Evolutionary conservation across 1,140 invertebrate genomes (phyloP).

Genomic region (Arctopsyche grandis): DNA sequence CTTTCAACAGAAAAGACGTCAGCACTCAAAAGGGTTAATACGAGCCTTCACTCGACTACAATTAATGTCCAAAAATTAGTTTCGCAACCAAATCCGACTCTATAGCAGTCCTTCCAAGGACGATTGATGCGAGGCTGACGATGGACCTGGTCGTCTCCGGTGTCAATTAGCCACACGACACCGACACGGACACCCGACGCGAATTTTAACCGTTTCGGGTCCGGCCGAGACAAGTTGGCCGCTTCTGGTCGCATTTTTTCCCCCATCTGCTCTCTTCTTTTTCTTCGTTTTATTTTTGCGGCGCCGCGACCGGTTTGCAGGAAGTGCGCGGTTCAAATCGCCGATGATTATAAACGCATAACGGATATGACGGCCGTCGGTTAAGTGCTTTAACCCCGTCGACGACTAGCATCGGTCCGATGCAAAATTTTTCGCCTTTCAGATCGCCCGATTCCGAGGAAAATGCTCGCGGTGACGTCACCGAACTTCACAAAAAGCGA

Average conservation of each 20-base stretch:
- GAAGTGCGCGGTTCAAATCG: slow-evolving; percentile 24
- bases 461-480: too few species aligned
- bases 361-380: slow-evolving; percentile 21
- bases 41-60: too few species aligned
- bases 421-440: too few species aligned
- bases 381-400: slow-evolving; percentile 23
- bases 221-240: background rate
- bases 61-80: too few species aligned
- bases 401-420: background rate
- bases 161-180: background rate
- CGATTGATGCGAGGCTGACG: slow-evolving; percentile 7
- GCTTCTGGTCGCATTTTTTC: background rate
- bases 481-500: too few species aligned
- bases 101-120: background rate
- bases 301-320: slow-evolving; percentile 19
- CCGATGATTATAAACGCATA: slow-evolving; percentile 30
- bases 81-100: too few species aligned
- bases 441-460: too few species aligned
- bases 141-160: background rate
- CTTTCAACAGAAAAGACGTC: too few species aligned
- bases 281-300: background rate
- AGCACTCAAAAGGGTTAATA: too few species aligned
- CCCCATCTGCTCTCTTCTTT: too few species aligned
- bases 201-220: too few species aligned
- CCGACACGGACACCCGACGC: background rate